A percentile compares a stretch with the other conserved stretches of the same genome.
phyloP scores from a whole-genome alignment of 23 tunicate species.

The Clavelina lepadiformis region DNA sequence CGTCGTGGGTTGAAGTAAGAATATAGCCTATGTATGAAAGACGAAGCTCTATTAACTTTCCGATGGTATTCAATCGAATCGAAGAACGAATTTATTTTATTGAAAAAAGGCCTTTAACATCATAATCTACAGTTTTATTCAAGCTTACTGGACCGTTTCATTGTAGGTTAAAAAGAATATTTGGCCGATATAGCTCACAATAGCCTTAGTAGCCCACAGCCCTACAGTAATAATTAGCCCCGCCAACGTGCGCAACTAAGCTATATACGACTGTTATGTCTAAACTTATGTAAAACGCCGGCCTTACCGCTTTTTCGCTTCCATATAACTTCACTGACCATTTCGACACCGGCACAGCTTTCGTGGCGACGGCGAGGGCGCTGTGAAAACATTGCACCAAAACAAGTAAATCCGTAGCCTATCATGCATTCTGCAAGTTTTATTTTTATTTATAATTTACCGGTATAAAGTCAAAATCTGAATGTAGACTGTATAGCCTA shows the following conservation, averaged over 20 bases:
- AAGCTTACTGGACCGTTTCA: neutral
- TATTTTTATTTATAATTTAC: too few relatives aligned
- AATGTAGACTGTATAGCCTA: too few relatives aligned
- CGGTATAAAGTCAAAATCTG: too few relatives aligned
- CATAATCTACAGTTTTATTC: too few relatives aligned
- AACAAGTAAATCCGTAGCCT: too few relatives aligned
- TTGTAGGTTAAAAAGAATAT: neutral
- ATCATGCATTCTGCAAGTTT: too few relatives aligned
- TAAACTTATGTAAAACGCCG: neutral
- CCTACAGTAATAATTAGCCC: too few relatives aligned
- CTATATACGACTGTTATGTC: neutral
- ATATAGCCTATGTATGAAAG: neutral
- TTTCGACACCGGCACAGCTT: constrained; percentile 39
- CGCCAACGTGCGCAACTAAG: too few relatives aligned
- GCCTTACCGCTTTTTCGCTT: constrained; percentile 69
- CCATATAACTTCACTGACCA: constrained; percentile 66
- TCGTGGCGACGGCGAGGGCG: constrained; percentile 5
- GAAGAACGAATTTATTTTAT: too few relatives aligned
- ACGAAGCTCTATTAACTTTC: neutral
- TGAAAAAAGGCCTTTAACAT: too few relatives aligned
- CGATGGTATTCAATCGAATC: too few relatives aligned
- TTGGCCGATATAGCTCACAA: neutral
- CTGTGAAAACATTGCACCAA: neutral
- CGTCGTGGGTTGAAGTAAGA: neutral
- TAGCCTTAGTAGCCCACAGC: too few relatives aligned